Evolutionary conservation across 2,888 invertebrate species (phyloP).

Genomic region (Drosophila mimica): DNA sequence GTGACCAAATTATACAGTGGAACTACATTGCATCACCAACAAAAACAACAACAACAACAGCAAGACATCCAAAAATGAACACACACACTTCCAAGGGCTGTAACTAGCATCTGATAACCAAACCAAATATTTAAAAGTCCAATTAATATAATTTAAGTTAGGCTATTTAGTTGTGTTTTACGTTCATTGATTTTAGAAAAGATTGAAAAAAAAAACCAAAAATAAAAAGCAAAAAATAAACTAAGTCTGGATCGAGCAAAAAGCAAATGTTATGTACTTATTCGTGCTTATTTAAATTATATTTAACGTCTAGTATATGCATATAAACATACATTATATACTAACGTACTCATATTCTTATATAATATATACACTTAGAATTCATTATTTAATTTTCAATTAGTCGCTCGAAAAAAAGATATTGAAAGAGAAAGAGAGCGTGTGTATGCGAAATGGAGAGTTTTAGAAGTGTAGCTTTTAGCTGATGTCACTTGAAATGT

Average conservation of each 20-base stretch:
- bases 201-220: neutral
- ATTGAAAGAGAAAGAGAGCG: neutral
- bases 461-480: slow-evolving; percentile 63
- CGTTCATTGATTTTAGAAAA: slow-evolving; percentile 51
- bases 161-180: slow-evolving; percentile 67
- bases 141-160: slow-evolving; percentile 80
- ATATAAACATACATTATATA: slow-evolving; percentile 43
- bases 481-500: slow-evolving; percentile 57
- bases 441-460: slow-evolving; percentile 46
- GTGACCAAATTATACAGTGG: slow-evolving; percentile 39
- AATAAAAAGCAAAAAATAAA: slow-evolving; percentile 29
- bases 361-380: slow-evolving; percentile 47
- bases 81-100: slow-evolving; percentile 70
- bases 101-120: slow-evolving; percentile 71
- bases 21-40: slow-evolving; percentile 45
- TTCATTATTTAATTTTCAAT: slow-evolving; percentile 57
- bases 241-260: slow-evolving; percentile 47
- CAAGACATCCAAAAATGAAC: slow-evolving; percentile 16
- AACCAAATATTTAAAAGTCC: slow-evolving; percentile 79
- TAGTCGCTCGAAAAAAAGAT: slow-evolving; percentile 13
- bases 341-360: slow-evolving; percentile 18
- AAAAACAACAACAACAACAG: slow-evolving; percentile 13
- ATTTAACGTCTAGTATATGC: slow-evolving; percentile 58
- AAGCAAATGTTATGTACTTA: slow-evolving; percentile 60
- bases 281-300: slow-evolving; percentile 64